Conservation (phyloP, 53 echinoderm and acorn worm genomes). For the Holothuria scabra region DNA sequence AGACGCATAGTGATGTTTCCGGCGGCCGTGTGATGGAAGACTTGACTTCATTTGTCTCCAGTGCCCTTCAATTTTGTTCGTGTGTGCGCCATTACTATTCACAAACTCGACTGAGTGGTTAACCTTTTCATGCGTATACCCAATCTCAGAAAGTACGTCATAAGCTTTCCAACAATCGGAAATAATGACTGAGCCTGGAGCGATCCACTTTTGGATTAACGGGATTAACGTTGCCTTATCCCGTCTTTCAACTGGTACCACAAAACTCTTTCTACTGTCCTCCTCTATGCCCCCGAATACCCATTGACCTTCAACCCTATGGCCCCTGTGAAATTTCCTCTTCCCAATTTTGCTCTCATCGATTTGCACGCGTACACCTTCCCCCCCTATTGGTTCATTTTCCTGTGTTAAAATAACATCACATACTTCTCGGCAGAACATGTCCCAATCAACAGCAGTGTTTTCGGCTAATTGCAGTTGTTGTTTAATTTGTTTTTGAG, state of each 20-base stretch:
- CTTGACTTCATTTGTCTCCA: conserved; percentile 36
- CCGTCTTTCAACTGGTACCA: conserved; percentile 36
- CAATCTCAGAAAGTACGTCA: background rate
- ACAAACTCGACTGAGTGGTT: conserved; percentile 21
- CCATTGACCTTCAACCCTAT: conserved; percentile 50
- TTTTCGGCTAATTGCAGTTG: conserved; percentile 26
- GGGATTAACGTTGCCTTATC: conserved; percentile 20
- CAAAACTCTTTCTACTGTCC: conserved; percentile 53
- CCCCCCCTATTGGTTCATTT: conserved; percentile 19
- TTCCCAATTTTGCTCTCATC: conserved; percentile 57
- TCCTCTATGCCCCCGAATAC: conserved; percentile 66
- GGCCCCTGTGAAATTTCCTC: conserved; percentile 29
- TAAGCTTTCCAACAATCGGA: conserved; percentile 51
- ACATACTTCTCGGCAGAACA: conserved; percentile 23
- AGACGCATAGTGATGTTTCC: conserved; percentile 33
- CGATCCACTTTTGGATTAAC: conserved; percentile 40
- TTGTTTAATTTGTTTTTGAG: conserved; percentile 36
- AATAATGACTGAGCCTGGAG: conserved; percentile 19
- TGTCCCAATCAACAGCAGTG: conserved; percentile 46
- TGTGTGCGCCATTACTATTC: conserved; percentile 10
- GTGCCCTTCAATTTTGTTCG: conserved; percentile 34
- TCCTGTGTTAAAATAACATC: conserved; percentile 15
- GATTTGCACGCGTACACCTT: conserved; percentile 25
- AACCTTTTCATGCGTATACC: conserved; percentile 12
- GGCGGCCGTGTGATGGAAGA: conserved; percentile 37